Base-by-base conservation (phyloP, 2,888 invertebrate genomes). In the Nephrotoma appendiculata region DNA sequence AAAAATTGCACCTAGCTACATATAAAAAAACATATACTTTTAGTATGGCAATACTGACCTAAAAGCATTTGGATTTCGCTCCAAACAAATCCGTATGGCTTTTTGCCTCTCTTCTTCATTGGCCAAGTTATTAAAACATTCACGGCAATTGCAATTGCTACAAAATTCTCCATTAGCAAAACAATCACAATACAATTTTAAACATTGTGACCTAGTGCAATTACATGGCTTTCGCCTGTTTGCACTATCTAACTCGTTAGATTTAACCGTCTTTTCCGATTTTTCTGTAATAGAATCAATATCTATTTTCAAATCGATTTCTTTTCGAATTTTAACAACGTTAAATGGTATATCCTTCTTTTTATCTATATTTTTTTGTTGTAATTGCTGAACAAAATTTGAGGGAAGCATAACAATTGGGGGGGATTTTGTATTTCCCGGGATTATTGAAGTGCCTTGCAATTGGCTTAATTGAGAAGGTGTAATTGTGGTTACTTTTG, bases 111-210 rank as follows among this genome's bases (percentile, higher is more conserved):
- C 96, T 89, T 98, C 98, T 91, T 99, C 99, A 90, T 98, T 97
- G 87, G 97, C 96, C 88, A 99, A 92, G 92, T 99, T 99, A 90
- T 99, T 99, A 89, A 95, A 97, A 91, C 99, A 99, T 92, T 98
- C 98, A 91, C 95, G 96, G 92, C 99, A 99, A 91, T 99, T 99
- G 92, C 99, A 99, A 91, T 95, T 95, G 91, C 97, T 96, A 92
- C 99, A 99, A 92, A 99, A 99, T 92, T 99, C 99, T 4, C 99
- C 99, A 92, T 99, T 99, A 5, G 99, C 99, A 93, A 99, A 99
- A 91, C 99, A 99, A 91, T 99, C 99, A 92, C 99, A 99, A 91
- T 99, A 99, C 92, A 99, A 92, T 92, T 99, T 99, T 88, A 99
- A 94, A 90, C 99, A 99, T 91, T 98, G 98, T 2, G 99, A 99